Evolutionary conservation across 1,140 invertebrate species (phyloP).

Genomic region (Heliconius eleuchia): DNA sequence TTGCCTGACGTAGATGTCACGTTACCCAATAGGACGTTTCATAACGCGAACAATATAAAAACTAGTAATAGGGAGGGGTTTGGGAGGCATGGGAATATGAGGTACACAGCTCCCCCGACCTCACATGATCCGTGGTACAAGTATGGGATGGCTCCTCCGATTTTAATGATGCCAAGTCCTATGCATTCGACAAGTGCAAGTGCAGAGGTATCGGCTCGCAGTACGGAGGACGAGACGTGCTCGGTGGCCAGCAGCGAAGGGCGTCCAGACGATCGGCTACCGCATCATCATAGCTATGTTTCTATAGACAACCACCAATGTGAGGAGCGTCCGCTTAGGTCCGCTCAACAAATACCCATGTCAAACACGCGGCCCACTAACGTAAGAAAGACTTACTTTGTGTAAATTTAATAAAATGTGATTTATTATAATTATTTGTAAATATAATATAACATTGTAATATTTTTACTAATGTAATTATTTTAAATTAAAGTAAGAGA

Average conservation of each 20-base stretch:
- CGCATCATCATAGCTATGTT: conserved; percentile 80
- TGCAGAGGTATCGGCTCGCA: conserved; percentile 77
- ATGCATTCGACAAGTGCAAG: conserved; percentile 78
- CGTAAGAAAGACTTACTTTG: conserved; percentile 80
- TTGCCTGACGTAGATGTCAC: conserved; percentile 88
- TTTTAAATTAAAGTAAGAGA: conserved; percentile 33
- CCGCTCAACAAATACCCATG: conserved; percentile 75
- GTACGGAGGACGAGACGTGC: conserved; percentile 79
- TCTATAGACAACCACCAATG: conserved; percentile 79
- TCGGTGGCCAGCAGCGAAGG: conserved; percentile 77
- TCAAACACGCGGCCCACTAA: conserved; percentile 69
- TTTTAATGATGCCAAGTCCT: conserved; percentile 78
- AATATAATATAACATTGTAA: conserved; percentile 40
- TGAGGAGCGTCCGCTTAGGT: conserved; percentile 75
- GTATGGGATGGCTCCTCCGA: conserved; percentile 76
- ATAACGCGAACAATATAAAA: conserved; percentile 75
- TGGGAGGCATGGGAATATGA: conserved; percentile 74
- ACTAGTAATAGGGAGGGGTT: conserved; percentile 73
- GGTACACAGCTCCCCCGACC: conserved; percentile 79
- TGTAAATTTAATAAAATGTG: conserved; percentile 62
- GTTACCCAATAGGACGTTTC: conserved; percentile 80
- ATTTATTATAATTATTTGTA: conserved; percentile 44
- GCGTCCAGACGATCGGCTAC: conserved; percentile 70
- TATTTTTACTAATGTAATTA: conserved; percentile 23
- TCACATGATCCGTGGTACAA: conserved; percentile 80